Evolutionary conservation across 2,113 vertebrate genomes (phyloP), one percentile per base, ranked within the genome.

Genomic region (Percopsis transmontana): DNA sequence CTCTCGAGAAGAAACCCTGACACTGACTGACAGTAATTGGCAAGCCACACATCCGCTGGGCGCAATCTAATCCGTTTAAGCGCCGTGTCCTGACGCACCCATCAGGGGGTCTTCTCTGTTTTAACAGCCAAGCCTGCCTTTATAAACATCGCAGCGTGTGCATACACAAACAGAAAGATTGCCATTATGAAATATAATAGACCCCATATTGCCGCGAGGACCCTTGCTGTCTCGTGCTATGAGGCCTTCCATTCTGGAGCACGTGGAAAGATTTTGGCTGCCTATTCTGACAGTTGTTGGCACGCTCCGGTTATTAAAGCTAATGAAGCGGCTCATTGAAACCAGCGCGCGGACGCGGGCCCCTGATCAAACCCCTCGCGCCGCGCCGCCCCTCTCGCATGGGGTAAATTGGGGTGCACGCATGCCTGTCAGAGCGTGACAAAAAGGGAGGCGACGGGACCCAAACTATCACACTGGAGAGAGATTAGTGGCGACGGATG

Each of bases 241-340:
- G 18, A 13, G 63, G 27, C 59, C 50, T 70, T 68, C 44, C 23
- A n/a, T 27, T 42, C 57, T 69, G 62, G 18, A 61, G 67, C 84
- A 70, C 70, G 79, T 78, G 72, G 85, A 66, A 81, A 75, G 66
- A 66, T 70, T 82, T 11, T 74, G 69, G 76, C 72, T 70, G 48
- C 27, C 11, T 57, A 44, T n/a, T 58, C 68, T 85, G 85, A 87
- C 84, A 79, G 80, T 83, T 76, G 76, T 75, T 91, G 90, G 91
- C 90, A 88, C 89, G 74, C 90, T 91, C 84, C 79, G 66, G 75
- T 83, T 86, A 87, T 87, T 90, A 86, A 86, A 91, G 40, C 83
- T 82, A 90, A 91, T 91, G 85, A 90, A 90, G 88, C 42, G 84
- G 83, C 89, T 92, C 87, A 55, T 89, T 88, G 89, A 68, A 59